Evolutionary conservation across 35 echinoderm and acorn worm genomes (phyloP).

Genomic region (Strongylocentrotus purpuratus): DNA sequence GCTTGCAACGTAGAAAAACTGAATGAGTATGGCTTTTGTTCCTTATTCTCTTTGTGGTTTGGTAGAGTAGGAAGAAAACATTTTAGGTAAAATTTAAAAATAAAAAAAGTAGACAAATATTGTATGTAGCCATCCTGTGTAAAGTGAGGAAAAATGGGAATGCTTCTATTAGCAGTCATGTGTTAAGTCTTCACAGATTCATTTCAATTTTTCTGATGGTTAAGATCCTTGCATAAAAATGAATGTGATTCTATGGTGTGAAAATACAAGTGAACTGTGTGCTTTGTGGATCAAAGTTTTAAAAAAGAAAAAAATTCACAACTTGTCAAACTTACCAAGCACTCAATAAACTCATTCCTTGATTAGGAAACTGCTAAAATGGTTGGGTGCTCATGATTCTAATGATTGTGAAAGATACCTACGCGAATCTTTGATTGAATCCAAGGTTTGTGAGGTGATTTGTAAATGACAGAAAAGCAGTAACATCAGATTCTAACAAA

Average conservation of each 20-base stretch:
- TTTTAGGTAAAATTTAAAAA: too few relatives aligned
- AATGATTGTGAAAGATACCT: background rate
- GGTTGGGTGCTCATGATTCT: constrained; percentile 7
- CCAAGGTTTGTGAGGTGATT: background rate
- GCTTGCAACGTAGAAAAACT: too few relatives aligned
- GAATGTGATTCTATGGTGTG: background rate
- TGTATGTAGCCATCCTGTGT: background rate
- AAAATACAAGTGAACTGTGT: constrained; percentile 18
- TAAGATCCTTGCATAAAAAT: background rate
- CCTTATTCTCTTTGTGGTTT: too few relatives aligned
- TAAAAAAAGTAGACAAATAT: too few relatives aligned
- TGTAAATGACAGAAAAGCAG: constrained; percentile 1
- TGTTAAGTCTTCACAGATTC: background rate
- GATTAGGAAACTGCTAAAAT: background rate
- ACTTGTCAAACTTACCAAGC: background rate
- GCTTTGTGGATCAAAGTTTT: background rate
- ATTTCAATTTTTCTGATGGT: background rate
- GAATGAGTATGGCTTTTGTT: too few relatives aligned
- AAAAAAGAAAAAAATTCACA: background rate
- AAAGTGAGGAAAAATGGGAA: background rate
- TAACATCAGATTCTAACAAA: background rate
- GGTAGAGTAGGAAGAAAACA: too few relatives aligned
- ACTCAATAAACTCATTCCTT: background rate
- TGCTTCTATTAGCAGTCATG: background rate
- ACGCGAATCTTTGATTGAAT: background rate